phyloP scores from a whole-genome alignment of 2,113 vertebrate species.

The Ptyas mucosa region DNA sequence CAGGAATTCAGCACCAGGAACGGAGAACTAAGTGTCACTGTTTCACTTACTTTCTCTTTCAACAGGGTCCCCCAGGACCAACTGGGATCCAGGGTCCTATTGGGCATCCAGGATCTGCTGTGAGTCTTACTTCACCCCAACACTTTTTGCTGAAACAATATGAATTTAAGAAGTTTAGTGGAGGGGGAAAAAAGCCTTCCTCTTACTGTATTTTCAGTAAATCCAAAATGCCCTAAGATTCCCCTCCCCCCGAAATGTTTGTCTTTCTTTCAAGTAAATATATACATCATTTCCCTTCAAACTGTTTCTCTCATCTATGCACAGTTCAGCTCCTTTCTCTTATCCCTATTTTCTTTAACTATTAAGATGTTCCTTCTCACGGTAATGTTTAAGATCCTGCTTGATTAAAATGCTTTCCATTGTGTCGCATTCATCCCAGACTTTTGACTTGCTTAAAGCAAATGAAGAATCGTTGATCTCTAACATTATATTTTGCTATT shows the following conservation, averaged over 20 bases:
- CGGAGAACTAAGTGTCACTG: fast-evolving
- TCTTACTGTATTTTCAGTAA: neutral
- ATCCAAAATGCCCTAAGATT: neutral
- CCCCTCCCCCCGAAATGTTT: neutral
- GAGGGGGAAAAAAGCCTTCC: fast-evolving
- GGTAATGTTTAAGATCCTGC: neutral
- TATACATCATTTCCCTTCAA: neutral
- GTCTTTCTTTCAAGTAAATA: neutral
- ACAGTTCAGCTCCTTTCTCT: fast-evolving
- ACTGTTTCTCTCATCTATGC: neutral
- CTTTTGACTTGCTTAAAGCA: neutral
- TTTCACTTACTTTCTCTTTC: neutral
- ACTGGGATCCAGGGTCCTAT: constrained; percentile 80
- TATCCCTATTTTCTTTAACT: neutral
- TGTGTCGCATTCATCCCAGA: neutral
- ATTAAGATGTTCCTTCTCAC: neutral
- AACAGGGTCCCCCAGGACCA: constrained; percentile 84
- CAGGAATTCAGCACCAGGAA: fast-evolving
- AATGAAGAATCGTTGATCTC: neutral
- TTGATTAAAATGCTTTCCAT: neutral
- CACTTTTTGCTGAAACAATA: neutral
- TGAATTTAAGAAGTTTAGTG: neutral
- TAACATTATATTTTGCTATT: neutral
- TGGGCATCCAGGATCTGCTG: constrained; percentile 78
- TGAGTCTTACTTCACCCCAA: constrained; percentile 57